These are phyloP conservation scores for Tuta absoluta DNA, from an alignment of 2,888 invertebrate species.

Conservation along the genomic window DNA sequence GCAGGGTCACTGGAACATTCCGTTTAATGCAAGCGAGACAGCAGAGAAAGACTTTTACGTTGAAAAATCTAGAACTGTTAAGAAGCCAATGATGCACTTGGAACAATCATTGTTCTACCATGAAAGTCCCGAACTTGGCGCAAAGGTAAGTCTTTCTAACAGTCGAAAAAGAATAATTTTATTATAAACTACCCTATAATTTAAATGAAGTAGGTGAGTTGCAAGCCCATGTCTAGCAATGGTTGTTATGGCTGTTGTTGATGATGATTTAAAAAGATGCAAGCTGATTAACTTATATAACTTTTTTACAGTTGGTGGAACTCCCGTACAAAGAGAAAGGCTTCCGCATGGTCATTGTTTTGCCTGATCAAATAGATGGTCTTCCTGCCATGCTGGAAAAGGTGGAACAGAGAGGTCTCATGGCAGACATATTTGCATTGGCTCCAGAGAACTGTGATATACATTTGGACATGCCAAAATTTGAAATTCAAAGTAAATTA, in stretches of 20 bases:
- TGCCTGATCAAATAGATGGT: constrained; percentile 55
- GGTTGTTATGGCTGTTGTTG: too few relatives aligned
- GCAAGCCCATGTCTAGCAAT: too few relatives aligned
- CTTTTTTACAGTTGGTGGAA: constrained; percentile 50
- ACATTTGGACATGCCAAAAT: constrained; percentile 54
- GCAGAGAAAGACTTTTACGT: constrained; percentile 52
- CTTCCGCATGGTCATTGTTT: constrained; percentile 59
- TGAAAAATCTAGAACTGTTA: constrained; percentile 40
- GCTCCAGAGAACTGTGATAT: constrained; percentile 41
- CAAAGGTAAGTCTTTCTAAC: constrained; percentile 47
- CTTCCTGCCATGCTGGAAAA: constrained; percentile 51
- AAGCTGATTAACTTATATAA: neutral
- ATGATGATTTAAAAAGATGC: neutral
- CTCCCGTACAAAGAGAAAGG: constrained; percentile 56
- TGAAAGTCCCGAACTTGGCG: constrained; percentile 48
- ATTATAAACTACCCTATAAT: neutral
- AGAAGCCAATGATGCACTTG: constrained; percentile 56
- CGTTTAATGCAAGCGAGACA: constrained; percentile 49
- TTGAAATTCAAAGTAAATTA: constrained; percentile 50
- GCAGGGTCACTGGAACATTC: constrained; percentile 59
- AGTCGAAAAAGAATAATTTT: neutral
- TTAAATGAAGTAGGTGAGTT: too few relatives aligned
- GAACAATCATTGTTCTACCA: constrained; percentile 45
- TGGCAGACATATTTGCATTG: constrained; percentile 49
- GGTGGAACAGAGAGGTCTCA: constrained; percentile 46